Base-by-base conservation (phyloP, 2,888 invertebrate species). In the Tipula unca region DNA sequence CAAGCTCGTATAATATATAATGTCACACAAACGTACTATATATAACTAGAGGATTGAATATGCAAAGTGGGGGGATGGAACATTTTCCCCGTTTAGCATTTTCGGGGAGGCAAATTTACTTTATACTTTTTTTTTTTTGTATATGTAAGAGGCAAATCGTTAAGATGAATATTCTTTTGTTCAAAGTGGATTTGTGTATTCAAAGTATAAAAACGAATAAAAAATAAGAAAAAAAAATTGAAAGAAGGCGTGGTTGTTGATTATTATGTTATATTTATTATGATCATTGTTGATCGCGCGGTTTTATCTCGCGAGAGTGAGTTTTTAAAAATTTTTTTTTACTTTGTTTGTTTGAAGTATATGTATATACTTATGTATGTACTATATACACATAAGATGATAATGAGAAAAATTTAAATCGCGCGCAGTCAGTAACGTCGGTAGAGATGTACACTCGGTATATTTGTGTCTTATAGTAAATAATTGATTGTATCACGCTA, bases 21-120 rank as follows among this genome's bases (percentile, higher is more conserved):
- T 69, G 69, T 69, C 69, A 69, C 69, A 69, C 48, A 48, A 48
- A 17, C n/a, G n/a, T n/a, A n/a, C n/a, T n/a, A n/a, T 17, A 6
- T 32, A 32, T 17, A 48, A 69, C 3, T 69, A 69, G 25, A 25
- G 69, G 69, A 69, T 69, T 69, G 69, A 69, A 69, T 69, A 69
- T 69, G 69, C 69, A 69, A 69, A 69, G 69, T 69, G 69, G 69
- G 69, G 69, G 69, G 69, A 69, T 10, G 69, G 20, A 69, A 69
- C 69, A 69, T 69, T 69, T 69, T 69, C 69, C 69, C 69, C 69
- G 25, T 69, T 69, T 69, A 69, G 69, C 69, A 69, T 69, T 69
- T 69, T 69, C 25, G 69, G 69, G 69, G 69, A 69, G 69, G 69
- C 69, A 69, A 69, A 69, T 25, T 69, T 25, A 54, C 39, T 39